Percentiles rank a stretch among this genome's conserved stretches.
Evolutionary conservation across 2,797 vertebrate genomes (phyloP).

Genomic region (Loris lydekkerianus): DNA sequence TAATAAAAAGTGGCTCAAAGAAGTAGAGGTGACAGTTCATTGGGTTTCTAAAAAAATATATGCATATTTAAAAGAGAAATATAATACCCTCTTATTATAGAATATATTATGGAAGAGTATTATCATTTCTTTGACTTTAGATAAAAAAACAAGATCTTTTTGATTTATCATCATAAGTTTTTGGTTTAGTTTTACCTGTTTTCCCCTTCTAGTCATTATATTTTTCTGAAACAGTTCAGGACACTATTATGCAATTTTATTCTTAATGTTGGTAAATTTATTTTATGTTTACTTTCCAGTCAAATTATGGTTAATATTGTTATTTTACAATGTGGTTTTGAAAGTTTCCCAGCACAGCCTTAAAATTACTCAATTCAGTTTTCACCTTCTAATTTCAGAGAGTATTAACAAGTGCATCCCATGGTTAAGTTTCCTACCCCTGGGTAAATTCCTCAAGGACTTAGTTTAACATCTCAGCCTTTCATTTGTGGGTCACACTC

Average conservation of each 20-base stretch:
- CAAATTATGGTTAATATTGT: not conserved
- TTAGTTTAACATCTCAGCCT: slow-evolving; percentile 8
- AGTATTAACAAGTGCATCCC: not conserved
- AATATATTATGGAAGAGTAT: not conserved
- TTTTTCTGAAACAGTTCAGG: slow-evolving; percentile 48
- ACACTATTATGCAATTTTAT: slow-evolving; percentile 48
- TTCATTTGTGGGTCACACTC: slow-evolving; percentile 1
- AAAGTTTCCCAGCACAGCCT: slow-evolving; percentile 7
- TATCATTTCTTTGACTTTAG: not conserved
- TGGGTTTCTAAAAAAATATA: not conserved
- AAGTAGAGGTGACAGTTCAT: slow-evolving; percentile 21
- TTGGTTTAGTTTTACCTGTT: not conserved
- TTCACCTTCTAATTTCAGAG: slow-evolving; percentile 57
- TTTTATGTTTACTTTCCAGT: slow-evolving; percentile 65
- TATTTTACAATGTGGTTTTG: slow-evolving; percentile 36
- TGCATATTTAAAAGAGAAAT: slow-evolving; percentile 21
- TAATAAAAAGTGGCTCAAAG: not conserved
- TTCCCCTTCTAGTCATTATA: slow-evolving; percentile 40
- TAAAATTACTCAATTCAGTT: slow-evolving; percentile 30
- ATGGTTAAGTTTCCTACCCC: not conserved
- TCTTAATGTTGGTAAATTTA: slow-evolving; percentile 32
- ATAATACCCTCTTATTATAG: not conserved
- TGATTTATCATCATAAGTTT: slow-evolving; percentile 34
- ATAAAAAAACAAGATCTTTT: slow-evolving; percentile 52
- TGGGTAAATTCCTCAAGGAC: slow-evolving; percentile 49